phyloP scores from a whole-genome alignment of 2,888 invertebrate genomes.

The Mechanitis messenoides region DNA sequence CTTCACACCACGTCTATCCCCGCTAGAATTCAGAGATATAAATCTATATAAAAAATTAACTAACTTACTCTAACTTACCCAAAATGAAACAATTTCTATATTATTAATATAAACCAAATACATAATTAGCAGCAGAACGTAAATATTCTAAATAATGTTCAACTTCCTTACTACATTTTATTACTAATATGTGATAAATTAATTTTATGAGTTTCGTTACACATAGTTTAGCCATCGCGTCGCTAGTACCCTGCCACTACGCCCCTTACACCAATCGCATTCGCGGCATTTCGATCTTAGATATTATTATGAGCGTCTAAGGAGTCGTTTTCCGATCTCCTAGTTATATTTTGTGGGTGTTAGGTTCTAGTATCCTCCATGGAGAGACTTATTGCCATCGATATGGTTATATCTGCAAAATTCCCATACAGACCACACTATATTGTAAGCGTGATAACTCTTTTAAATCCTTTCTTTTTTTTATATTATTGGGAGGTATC shows the following conservation, averaged over 20 bases:
- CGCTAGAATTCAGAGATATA: constrained; percentile 2
- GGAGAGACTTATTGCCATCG: constrained; percentile 34
- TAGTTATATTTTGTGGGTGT: constrained; percentile 64
- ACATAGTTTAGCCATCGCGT: no score
- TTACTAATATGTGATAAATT: no score
- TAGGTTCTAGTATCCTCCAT: constrained; percentile 50
- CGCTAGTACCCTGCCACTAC: constrained; percentile 2
- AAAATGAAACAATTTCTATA: not conserved
- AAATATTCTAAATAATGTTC: no score
- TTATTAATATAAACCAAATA: no score
- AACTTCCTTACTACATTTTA: no score
- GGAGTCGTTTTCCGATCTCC: constrained; percentile 62
- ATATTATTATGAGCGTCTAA: constrained; percentile 67
- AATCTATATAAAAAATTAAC: constrained; percentile 7
- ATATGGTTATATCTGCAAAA: constrained; percentile 23
- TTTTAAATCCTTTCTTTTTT: not conserved
- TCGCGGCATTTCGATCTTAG: constrained; percentile 61
- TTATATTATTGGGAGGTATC: not conserved
- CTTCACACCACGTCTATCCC: not conserved
- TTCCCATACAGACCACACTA: constrained; percentile 9
- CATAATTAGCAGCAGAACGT: no score
- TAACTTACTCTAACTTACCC: not conserved
- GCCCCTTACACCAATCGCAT: constrained; percentile 33
- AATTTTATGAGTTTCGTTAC: no score
- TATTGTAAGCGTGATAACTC: constrained; percentile 10